A percentile compares a stretch with the other conserved stretches of the same genome.
These are phyloP conservation scores for Pelvicachromis taeniatus DNA, from an alignment of 2,113 vertebrate species.

Conservation along the genomic window DNA sequence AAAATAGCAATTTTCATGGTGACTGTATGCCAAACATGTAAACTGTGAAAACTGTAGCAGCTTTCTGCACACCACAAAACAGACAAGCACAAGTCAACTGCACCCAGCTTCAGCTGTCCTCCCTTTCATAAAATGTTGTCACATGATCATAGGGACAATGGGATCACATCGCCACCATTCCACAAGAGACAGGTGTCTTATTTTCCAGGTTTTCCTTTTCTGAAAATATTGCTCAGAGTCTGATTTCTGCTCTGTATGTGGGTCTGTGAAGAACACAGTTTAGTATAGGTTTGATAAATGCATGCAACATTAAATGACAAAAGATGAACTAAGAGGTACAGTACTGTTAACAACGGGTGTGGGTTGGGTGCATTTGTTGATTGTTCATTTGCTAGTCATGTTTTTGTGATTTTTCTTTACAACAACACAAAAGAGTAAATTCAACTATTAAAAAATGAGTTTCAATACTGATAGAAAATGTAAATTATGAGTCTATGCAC, in stretches of 20 bases:
- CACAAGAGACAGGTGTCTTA: constrained; percentile 4
- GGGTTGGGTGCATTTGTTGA: not conserved
- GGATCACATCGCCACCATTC: constrained; percentile 21
- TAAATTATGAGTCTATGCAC: not conserved
- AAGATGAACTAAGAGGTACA: not conserved
- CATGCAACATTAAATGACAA: not conserved
- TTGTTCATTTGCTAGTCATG: not conserved
- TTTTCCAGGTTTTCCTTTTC: constrained; percentile 45
- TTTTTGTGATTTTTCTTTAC: not conserved
- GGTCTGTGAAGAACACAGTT: not conserved
- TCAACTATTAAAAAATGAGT: not conserved
- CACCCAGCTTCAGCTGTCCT: not conserved
- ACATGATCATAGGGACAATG: constrained; percentile 35
- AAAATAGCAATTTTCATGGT: constrained; percentile 36
- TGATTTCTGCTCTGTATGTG: not conserved
- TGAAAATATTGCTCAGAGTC: not conserved
- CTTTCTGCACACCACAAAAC: not conserved
- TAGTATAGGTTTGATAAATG: not conserved
- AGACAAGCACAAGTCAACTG: not conserved
- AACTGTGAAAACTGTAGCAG: not conserved
- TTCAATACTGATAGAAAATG: not conserved
- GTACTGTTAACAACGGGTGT: not conserved
- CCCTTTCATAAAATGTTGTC: constrained; percentile 1
- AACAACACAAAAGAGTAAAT: not conserved
- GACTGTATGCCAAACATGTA: not conserved